Base-by-base conservation (phyloP, 2,888 invertebrate species). In the Cosmia pyralina region DNA sequence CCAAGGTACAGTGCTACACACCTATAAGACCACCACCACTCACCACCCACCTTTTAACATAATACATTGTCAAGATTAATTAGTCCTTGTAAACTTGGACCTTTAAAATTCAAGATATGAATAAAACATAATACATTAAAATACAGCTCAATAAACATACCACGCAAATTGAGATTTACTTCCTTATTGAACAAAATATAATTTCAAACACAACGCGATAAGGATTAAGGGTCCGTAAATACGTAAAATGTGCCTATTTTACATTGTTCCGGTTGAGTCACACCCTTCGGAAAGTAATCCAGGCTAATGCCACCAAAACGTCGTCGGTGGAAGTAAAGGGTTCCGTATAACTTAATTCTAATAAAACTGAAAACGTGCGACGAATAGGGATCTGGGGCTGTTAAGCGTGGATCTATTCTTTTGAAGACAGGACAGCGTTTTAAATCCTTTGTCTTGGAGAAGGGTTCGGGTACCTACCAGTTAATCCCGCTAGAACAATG, bases 281-380 rank as follows among this genome's bases (percentile, higher is more conserved):
- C 88, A 90, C 92, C 92, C 90, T 89, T 88, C 85, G 81, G 83
- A 85, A 83, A 81, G 82, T 94, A 95, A 95, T 94, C 94, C 93
- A 81, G 75, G 74, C 88, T 92, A 93, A 95, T 91, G 89, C 94
- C 86, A 88, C 88, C 89, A 91, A 93, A 93, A 92, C 88, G 93
- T 89, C 90, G 90, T 89, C 90, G 90, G 90, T 91, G 89, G 90
- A 89, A 89, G 88, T 88, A 92, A 95, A 95, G 95, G 95, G 95
- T 94, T 94, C 92, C 80, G 87, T 89, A 73, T 89, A 91, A 92
- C 94, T 95, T 95, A 95, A 95, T 94, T 92, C 95, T 93, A 93
- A 94, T 94, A 94, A 94, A 95, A 94, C 93, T 92, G 86, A 84
- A 92, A 90, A 94, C 95, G 95, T 95, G 95, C 88, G 82, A 88